Evolutionary conservation across 2,888 invertebrate species (phyloP), one percentile per base, ranked within the genome.

Genomic region (Tipula helvola): DNA sequence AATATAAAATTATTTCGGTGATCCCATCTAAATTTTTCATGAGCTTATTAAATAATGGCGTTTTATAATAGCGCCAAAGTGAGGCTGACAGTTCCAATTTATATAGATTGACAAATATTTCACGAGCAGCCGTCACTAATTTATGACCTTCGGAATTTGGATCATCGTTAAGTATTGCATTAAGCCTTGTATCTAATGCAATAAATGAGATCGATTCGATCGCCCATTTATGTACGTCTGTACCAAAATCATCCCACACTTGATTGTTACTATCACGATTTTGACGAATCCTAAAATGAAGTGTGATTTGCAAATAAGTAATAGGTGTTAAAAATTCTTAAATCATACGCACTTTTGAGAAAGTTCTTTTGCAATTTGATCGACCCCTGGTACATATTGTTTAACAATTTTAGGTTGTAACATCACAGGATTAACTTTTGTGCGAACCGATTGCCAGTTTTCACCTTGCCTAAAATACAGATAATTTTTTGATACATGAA

Each of bases 371-470:
- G 93, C 93, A 39, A 94, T 93, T 87, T 92, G 91, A 87, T 92
- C 92, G 87, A 94, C 90, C 10, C 90, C 91, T 1, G 92, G 91
- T 3, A 92, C 89, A 28, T 28, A 28, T 28, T 28, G 28, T 28
- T 28, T 28, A 28, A 28, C 28, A 28, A 28, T 28, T 28, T 28
- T 28, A 28, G 28, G 28, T 28, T 28, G 28, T 28, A 1, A 1
- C 28, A 28, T 28, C 28, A 28, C 28, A 1, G 28, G 28, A 28
- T 28, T 28, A 1, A 28, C 28, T 28, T 28, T 28, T 28, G 28
- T 28, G 18, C 95, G 92, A 88, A 95, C 93, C 86, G 93, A 92
- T 71, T 93, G 93, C 96, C 96, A 96, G 88, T 93, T 92, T 13
- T 93, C 92, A 0, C 95, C 95, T 90, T 95, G 93, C 2, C 93